Conservation (phyloP, 2,888 invertebrate genomes). For the Ornithoptera alexandrae region DNA sequence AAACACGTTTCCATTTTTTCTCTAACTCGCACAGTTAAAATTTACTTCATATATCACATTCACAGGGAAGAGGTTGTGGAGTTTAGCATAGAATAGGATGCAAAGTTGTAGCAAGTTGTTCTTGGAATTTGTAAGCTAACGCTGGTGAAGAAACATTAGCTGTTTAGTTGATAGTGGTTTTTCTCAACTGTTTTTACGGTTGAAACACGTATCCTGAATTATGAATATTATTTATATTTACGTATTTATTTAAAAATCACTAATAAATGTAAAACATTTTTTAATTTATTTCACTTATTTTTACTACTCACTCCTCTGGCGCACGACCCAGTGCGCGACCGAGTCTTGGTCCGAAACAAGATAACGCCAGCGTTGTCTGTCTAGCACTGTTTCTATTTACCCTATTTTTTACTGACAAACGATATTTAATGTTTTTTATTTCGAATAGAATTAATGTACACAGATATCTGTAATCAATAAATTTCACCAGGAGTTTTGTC, state of each 20-base stretch:
- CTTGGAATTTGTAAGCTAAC: constrained; percentile 24
- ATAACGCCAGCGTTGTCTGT: no score
- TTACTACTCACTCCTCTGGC: no score
- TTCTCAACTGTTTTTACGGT: constrained; percentile 6
- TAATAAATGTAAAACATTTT: no score
- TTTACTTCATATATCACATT: constrained; percentile 20
- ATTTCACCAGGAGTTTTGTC: no score
- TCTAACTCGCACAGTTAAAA: not conserved
- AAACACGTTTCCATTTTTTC: constrained; percentile 1
- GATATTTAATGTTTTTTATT: no score
- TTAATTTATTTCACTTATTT: no score
- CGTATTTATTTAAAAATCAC: not conserved
- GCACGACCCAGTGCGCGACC: no score
- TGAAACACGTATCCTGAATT: constrained; percentile 8
- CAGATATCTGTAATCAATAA: no score
- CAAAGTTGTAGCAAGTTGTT: constrained; percentile 7
- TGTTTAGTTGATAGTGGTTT: constrained; percentile 21
- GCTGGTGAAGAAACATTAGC: constrained; percentile 15
- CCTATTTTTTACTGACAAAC: no score
- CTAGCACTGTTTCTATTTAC: no score
- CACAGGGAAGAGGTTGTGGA: constrained; percentile 14
- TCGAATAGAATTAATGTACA: no score
- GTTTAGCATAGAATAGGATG: constrained; percentile 5
- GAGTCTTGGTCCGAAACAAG: no score
- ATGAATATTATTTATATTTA: not conserved